phyloP scores from a whole-genome alignment of 2,888 invertebrate genomes.

The Pollenia angustigena region DNA sequence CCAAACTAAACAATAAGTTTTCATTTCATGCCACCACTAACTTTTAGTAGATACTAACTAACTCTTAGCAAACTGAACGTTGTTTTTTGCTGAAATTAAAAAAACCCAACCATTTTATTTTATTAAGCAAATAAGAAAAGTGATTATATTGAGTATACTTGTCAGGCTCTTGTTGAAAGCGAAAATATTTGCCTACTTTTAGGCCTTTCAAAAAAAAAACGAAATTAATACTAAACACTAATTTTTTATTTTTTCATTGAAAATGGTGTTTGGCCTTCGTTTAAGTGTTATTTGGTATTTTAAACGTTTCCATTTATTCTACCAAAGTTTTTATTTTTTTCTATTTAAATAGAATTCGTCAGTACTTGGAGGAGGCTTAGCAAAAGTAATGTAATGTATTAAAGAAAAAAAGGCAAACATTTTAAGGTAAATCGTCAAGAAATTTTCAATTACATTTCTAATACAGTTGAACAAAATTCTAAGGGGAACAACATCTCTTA shows the following conservation, averaged over 20 bases:
- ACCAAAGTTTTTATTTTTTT: background rate
- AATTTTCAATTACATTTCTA: too few species aligned
- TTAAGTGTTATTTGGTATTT: background rate
- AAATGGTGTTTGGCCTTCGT: background rate
- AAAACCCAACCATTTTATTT: conserved; percentile 1
- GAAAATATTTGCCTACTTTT: conserved; percentile 61
- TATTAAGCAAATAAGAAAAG: conserved; percentile 40
- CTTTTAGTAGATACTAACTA: background rate
- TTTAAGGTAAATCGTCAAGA: too few species aligned
- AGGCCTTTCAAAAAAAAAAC: conserved; percentile 43
- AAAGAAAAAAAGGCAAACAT: too few species aligned
- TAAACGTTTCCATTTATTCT: background rate
- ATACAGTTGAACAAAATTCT: too few species aligned
- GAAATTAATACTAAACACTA: conserved; percentile 25
- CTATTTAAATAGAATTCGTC: too few species aligned
- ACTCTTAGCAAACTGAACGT: conserved; percentile 1
- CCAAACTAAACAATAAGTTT: conserved; percentile 56
- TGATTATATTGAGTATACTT: conserved; percentile 31
- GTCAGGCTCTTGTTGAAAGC: conserved; percentile 29
- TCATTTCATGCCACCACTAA: conserved; percentile 6
- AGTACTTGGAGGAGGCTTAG: too few species aligned
- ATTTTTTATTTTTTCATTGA: conserved; percentile 6
- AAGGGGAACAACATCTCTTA: too few species aligned
- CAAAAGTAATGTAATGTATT: too few species aligned
- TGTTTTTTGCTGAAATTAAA: background rate